Evolutionary conservation across 2,888 invertebrate genomes (phyloP), one percentile per base, ranked within the genome.

Genomic region (Macaria notata): DNA sequence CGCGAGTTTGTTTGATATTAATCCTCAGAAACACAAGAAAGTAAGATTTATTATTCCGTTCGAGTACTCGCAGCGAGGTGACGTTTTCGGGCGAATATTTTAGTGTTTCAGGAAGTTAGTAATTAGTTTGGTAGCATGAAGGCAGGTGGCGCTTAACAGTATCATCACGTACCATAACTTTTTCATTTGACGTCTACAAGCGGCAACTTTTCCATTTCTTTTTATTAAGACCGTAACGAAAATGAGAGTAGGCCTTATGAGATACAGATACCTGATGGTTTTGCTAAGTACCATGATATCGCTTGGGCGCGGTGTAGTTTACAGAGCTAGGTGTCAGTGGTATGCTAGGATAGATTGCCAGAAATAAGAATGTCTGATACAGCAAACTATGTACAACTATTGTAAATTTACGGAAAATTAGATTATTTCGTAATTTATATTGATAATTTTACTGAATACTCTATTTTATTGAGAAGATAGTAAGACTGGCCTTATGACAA

Each of bases 151-250:
- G 77, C 79, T 88, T 84, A 75, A 83, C 84, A 91, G 86, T 90
- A 89, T 88, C 81, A 84, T 90, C 90, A 91, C 90, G 90, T 85
- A 72, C 84, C 79, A 86, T 88, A 90, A 91, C 90, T 91, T 91
- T 90, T 89, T 89, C 90, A 88, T 90, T 89, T 89, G 90, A 90
- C 86, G 88, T 85, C 86, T 81, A 83, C 81, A 75, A 81, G 78
- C 76, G 75, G 75, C 73, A 87, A 88, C 89, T 90, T 91, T 88
- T 80, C 84, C 87, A 88, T 90, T 89, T 86, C 86, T 87, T 89
- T 88, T 90, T 90, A 90, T 90, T 90, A 89, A 89, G 86, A 88
- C 83, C 85, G 84, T 85, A 85, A 88, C 84, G 85, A 85, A 88
- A 88, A 88, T 86, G 84, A 84, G 84, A 88, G 87, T 83, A 79